Percentiles rank a stretch among this genome's conserved stretches.
Conservation (phyloP, 2,113 vertebrate species). For the Mesocricetus auratus region DNA sequence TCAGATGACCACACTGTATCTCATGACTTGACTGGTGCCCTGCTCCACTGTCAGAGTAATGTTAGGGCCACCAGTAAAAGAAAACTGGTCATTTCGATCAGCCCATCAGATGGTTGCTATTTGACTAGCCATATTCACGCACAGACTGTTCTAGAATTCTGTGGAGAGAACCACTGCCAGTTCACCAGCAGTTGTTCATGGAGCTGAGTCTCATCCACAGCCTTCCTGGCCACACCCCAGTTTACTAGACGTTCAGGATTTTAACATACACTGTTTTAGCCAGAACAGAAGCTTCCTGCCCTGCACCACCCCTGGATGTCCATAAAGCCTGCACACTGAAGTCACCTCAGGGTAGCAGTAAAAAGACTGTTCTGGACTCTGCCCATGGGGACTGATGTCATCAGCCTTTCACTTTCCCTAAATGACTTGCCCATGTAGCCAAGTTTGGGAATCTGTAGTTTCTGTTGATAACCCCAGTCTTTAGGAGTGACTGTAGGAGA, state of each 20-base stretch:
- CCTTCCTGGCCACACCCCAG: not conserved
- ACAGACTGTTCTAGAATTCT: slow-evolving; percentile 64
- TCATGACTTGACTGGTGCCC: not conserved
- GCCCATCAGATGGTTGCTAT: slow-evolving; percentile 45
- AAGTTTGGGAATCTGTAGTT: not conserved
- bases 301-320: not conserved
- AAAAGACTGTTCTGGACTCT: not conserved
- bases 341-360: not conserved
- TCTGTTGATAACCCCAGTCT: not conserved
- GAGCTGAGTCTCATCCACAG: not conserved
- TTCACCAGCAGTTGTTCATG: slow-evolving; percentile 17
- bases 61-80: slow-evolving; percentile 15
- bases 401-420: not conserved
- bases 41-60: not conserved
- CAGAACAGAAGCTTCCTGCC: not conserved
- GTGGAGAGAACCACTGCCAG: not conserved
- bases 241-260: not conserved
- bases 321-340: not conserved
- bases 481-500: not conserved
- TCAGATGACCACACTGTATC: slow-evolving; percentile 8
- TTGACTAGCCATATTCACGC: not conserved
- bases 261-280: not conserved
- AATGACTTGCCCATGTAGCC: not conserved
- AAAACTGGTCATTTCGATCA: slow-evolving; percentile 60
- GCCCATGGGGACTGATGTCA: not conserved